These are phyloP conservation scores for Orthosia incerta DNA, from an alignment of 2,888 invertebrate species.

Conservation along the genomic window DNA sequence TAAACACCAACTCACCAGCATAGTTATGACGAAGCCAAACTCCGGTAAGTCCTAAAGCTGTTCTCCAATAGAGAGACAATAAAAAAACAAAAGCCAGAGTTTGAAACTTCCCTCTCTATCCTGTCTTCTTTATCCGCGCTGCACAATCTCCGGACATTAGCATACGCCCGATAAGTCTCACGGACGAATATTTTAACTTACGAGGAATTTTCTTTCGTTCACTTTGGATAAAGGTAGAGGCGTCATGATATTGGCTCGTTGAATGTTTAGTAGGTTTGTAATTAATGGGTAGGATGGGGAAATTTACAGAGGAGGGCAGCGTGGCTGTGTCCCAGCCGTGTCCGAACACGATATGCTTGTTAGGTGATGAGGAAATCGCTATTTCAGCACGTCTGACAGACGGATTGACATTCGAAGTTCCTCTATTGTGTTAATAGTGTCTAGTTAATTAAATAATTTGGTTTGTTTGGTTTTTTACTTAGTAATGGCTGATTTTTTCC, in stretches of 20 bases:
- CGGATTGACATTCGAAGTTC: not conserved
- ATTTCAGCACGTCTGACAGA: not conserved
- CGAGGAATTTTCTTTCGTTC: constrained; percentile 40
- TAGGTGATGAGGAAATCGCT: not conserved
- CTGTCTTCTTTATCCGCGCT: constrained; percentile 49
- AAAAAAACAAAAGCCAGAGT: constrained; percentile 36
- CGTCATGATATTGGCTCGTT: constrained; percentile 21
- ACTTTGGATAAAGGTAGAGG: constrained; percentile 19
- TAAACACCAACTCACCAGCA: not conserved
- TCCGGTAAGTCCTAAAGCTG: constrained; percentile 3
- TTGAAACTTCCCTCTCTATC: constrained; percentile 29
- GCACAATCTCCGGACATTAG: constrained; percentile 56
- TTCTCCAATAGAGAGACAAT: constrained; percentile 7
- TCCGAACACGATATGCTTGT: too few relatives aligned
- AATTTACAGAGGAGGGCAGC: too few relatives aligned
- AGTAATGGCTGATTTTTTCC: not conserved
- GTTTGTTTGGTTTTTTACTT: too few relatives aligned
- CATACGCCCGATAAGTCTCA: constrained; percentile 58
- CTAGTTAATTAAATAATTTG: too few relatives aligned
- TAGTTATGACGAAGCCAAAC: not conserved
- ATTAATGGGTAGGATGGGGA: not conserved
- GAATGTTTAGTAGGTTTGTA: not conserved
- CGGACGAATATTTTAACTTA: constrained; percentile 50
- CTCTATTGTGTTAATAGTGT: not conserved
- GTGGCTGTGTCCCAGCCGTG: too few relatives aligned